A percentile compares a stretch with the other conserved stretches of the same genome.
phyloP scores from a whole-genome alignment of 2,113 vertebrate species.

The Nothocercus julius region DNA sequence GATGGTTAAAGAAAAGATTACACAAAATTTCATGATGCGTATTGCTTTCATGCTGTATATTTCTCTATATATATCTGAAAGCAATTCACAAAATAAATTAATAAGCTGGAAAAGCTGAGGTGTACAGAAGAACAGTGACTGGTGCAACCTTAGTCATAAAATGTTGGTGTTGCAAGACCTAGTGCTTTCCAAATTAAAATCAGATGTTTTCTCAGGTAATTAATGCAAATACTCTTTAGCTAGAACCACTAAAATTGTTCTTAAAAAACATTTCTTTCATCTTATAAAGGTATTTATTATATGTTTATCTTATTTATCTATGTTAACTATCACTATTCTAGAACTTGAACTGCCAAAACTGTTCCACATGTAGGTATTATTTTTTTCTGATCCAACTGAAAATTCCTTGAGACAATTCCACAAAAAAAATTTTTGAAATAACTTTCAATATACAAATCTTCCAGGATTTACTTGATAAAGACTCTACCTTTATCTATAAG shows the following conservation, averaged over 20 bases:
- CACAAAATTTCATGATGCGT: not conserved
- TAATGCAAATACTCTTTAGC: not conserved
- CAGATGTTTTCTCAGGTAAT: not conserved
- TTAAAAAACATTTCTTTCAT: too few relatives aligned
- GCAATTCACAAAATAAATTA: not conserved
- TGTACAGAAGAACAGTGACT: not conserved
- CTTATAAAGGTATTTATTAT: too few relatives aligned
- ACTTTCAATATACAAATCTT: not conserved
- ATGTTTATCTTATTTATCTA: too few relatives aligned
- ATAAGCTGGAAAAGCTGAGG: not conserved
- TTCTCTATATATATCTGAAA: not conserved
- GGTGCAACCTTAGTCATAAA: not conserved
- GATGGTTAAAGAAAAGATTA: not conserved
- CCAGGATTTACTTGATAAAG: not conserved
- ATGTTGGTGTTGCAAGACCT: not conserved
- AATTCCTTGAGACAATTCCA: not conserved
- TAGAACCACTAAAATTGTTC: not conserved
- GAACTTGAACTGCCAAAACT: not conserved
- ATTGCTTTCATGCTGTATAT: not conserved
- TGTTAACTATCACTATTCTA: not conserved
- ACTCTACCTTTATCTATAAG: not conserved
- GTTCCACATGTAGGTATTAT: not conserved
- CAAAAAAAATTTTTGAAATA: not conserved
- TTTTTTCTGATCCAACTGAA: not conserved
- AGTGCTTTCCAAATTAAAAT: not conserved